A percentile compares a stretch with the other conserved stretches of the same genome.
These are phyloP conservation scores for Cecidostiba fungosa DNA, from an alignment of 2,888 invertebrate species.

Conservation along the genomic window DNA sequence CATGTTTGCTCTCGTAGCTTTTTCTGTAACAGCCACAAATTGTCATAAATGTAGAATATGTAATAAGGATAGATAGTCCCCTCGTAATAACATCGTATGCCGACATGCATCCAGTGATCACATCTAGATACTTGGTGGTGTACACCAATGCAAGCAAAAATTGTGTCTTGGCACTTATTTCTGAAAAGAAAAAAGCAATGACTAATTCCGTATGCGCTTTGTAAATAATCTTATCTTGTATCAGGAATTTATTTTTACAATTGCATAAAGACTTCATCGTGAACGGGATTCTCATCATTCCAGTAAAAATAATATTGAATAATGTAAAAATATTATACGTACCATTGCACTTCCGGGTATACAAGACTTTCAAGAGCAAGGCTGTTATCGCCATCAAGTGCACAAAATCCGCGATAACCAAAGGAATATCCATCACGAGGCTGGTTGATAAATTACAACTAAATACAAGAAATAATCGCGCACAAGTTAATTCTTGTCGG, in stretches of 20 bases:
- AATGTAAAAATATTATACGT: slow-evolving; percentile 10
- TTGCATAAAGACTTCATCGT: background rate
- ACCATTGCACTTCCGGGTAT: slow-evolving; percentile 32
- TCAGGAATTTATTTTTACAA: background rate
- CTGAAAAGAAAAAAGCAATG: slow-evolving; percentile 15
- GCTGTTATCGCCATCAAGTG: background rate
- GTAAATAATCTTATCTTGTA: background rate
- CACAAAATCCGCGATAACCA: slow-evolving; percentile 2
- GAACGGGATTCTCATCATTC: background rate
- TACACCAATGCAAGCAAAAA: slow-evolving; percentile 19
- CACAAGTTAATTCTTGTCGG: no score
- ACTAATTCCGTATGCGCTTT: background rate
- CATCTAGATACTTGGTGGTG: slow-evolving; percentile 8
- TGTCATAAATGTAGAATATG: background rate
- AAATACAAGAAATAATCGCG: background rate
- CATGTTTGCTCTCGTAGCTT: slow-evolving; percentile 25
- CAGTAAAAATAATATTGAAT: background rate
- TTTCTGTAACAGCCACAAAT: slow-evolving; percentile 6
- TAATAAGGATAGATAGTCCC: background rate
- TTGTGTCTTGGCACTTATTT: slow-evolving; percentile 35
- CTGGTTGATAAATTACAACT: background rate
- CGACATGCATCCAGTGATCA: background rate
- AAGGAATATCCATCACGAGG: background rate
- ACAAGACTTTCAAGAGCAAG: slow-evolving; percentile 38
- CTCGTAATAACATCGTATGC: background rate